Evolutionary conservation across 1,140 invertebrate species (phyloP), one percentile per base, ranked within the genome.

Genomic region (Drosophila bifasciata): DNA sequence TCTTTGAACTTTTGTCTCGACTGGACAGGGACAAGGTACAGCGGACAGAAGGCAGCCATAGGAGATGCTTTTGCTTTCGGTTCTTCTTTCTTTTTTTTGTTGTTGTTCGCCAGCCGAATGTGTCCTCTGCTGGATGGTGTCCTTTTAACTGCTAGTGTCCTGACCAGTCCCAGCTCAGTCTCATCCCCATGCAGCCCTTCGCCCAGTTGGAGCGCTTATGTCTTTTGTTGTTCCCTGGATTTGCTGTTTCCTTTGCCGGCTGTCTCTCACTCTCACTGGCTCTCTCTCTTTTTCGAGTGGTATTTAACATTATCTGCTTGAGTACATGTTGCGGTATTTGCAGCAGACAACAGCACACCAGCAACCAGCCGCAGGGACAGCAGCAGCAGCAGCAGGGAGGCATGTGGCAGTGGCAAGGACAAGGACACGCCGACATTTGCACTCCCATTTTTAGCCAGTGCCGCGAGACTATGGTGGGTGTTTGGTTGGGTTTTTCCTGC

Each of bases 231-330:
- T 88, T 72, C 50, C 83, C 71, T 81, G 83, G 83, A 86, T 88
- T 88, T 86, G 83, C 83, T 88, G 61, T 59, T 88, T 81, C 78
- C 80, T 84, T 85, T 84, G 76, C 6, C 40, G 32, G 7, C 19
- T 28, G 49, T 39, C 25, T 55, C 17, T 11, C n/a, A 19, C 21
- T 16, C 41, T 44, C 28, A 25, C 44, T 25, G 1, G 39, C 25
- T 53, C 40, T 13, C 67, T 59, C 45, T 48, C 76, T 51, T 57
- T 57, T 62, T 88, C 83, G 83, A 88, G 83, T 88, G 83, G 83
- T 88, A 88, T 88, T 88, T 88, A 88, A 88, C 83, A 88, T 88
- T 88, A 88, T 88, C 83, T 88, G 83, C 83, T 88, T 88, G 83
- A 88, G 83, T 88, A 88, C 83, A 88, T 88, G 83, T 88, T 88